Base-by-base conservation (phyloP, 2,888 invertebrate species). In the Papilio elwesi region DNA sequence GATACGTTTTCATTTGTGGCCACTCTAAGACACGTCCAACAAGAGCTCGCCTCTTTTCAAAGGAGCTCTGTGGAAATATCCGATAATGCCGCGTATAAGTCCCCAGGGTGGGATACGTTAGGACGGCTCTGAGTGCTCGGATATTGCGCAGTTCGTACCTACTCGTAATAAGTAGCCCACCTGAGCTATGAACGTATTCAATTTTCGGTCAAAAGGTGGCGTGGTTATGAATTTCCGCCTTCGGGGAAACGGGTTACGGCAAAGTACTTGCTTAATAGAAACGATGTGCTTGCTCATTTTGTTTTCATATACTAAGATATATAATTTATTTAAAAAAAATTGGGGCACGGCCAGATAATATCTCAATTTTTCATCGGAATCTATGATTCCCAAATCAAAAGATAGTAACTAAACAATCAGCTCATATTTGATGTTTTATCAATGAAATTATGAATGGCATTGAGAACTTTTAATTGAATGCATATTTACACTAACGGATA, bases 41-140 rank as follows among this genome's bases (percentile, higher is more conserved):
- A 68, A 68, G 72, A 62, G 72, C 53, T 55, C 65, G 59, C 59
- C 66, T 63, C 72, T 63, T 53, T 68, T 64, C 63, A 68, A 64
- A 72, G 55, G 72, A 68, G 68, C 68, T 68, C 68, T 63, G 74
- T 70, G 63, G 68, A 75, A 75, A 75, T 74, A 70, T 62, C 67
- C 75, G 74, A 75, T 76, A 76, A 75, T 77, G 76, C 74, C 73
- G 57, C 69, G 69, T 71, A 63, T 73, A 75, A 74, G 66, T 71
- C 78, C 77, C 78, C 48, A 70, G 74, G 74, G 77, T 36, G 70
- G 74, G 66, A 78, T 78, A 73, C 71, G 75, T 75, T 57, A 26
- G 59, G 71, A 47, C 66, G 65, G 57, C 71, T 51, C 51, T 62
- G 71, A 71, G 71, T 71, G 67, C 66, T 62, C 59, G 71, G 67